These are phyloP conservation scores for Acanthisitta chloris DNA, from an alignment of 2,113 vertebrate species.

Conservation along the genomic window DNA sequence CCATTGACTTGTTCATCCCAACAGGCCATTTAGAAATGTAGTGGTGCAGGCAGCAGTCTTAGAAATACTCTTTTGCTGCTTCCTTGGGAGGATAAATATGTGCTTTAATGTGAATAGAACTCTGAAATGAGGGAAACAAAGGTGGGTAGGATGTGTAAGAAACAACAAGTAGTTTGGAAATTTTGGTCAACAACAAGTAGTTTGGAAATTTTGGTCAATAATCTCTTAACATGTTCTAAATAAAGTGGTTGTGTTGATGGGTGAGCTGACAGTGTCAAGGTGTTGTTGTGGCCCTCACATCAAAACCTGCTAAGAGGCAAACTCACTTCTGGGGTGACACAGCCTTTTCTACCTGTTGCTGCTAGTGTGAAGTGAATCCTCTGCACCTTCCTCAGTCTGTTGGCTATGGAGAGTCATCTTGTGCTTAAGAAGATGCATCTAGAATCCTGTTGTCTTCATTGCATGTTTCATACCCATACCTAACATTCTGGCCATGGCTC, in stretches of 20 bases:
- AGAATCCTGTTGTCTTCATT: neutral
- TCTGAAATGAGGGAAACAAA: neutral
- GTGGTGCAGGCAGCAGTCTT: neutral
- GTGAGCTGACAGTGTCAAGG: neutral
- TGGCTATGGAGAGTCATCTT: neutral
- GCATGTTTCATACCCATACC: neutral
- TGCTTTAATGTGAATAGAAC: neutral
- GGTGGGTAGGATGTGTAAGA: neutral
- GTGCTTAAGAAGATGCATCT: neutral
- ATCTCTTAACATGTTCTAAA: neutral
- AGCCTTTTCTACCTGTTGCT: neutral
- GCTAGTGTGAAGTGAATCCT: neutral
- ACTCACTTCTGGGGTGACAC: fast-evolving
- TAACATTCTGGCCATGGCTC: neutral
- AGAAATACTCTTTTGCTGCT: neutral
- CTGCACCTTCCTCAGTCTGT: neutral
- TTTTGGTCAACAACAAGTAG: neutral
- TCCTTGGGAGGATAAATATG: neutral
- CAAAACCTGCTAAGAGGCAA: neutral
- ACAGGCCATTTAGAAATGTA: neutral
- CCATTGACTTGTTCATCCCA: neutral
- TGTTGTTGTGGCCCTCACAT: neutral
- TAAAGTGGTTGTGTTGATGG: neutral
- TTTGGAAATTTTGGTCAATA: neutral
- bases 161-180: neutral